A percentile compares a stretch with the other conserved stretches of the same genome.
Conservation (phyloP, 2,113 vertebrate genomes). For the Colius striatus region DNA sequence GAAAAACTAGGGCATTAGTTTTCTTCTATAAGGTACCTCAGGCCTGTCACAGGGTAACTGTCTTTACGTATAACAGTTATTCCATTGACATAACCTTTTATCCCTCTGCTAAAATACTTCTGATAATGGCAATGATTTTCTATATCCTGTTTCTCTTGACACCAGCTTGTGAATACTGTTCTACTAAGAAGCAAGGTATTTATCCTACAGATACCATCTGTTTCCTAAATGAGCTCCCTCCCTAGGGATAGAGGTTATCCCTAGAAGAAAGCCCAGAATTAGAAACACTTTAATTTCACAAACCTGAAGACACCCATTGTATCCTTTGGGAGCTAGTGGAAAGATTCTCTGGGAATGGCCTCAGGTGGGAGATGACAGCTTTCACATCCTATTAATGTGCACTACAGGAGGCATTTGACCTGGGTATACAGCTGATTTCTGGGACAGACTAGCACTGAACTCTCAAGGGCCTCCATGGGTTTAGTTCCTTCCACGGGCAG, state of each 20-base stretch:
- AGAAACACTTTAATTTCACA: not conserved
- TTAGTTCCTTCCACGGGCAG: not conserved
- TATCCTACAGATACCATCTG: not conserved
- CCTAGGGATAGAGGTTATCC: not conserved
- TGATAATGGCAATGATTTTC: not conserved
- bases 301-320: not conserved
- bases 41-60: not conserved
- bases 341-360: not conserved
- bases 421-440: not conserved
- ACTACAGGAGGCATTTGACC: not conserved
- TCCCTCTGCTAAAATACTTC: not conserved
- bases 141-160: not conserved
- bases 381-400: not conserved
- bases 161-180: not conserved
- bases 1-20: not conserved
- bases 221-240: not conserved
- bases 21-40: not conserved
- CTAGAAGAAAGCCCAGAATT: not conserved
- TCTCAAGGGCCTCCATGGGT: not conserved
- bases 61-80: not conserved
- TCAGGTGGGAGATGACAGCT: not conserved
- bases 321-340: not conserved
- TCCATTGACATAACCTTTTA: not conserved
- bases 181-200: not conserved
- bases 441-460: not conserved